Evolutionary conservation across 2,888 invertebrate species (phyloP).

Genomic region (Sinodicranocentrus sp.): DNA sequence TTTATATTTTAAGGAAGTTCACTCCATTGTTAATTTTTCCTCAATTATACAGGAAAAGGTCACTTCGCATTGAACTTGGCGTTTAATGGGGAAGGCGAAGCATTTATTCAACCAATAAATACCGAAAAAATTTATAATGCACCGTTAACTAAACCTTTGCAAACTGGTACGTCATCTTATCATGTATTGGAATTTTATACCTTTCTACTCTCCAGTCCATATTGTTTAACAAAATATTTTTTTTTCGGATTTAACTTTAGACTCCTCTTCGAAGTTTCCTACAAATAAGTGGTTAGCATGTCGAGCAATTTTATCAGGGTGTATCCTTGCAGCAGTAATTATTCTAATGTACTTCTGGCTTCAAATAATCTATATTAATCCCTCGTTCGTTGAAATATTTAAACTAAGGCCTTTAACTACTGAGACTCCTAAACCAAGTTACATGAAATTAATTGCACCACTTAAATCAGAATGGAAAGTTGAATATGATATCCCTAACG

Average conservation of each 20-base stretch:
- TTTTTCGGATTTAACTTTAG: not conserved
- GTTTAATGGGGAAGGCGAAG: not conserved
- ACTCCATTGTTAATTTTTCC: not conserved
- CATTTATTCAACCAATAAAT: not conserved
- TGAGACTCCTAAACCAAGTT: not conserved
- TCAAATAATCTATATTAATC: conserved; percentile 16
- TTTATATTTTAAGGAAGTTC: not conserved
- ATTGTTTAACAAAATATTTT: not conserved
- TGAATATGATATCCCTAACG: conserved; percentile 39
- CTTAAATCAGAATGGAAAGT: conserved; percentile 47
- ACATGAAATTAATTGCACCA: not conserved
- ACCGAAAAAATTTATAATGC: not conserved
- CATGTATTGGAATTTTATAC: not conserved
- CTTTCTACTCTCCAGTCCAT: not conserved
- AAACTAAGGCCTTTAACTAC: conserved; percentile 5
- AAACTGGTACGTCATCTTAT: not conserved
- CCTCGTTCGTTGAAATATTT: conserved; percentile 28
- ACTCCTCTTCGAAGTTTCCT: not conserved
- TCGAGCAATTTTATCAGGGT: conserved; percentile 24
- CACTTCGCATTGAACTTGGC: not conserved
- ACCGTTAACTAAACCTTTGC: not conserved
- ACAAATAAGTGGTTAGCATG: not conserved
- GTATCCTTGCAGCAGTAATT: conserved; percentile 14
- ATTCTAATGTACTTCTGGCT: conserved; percentile 36
- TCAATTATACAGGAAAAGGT: not conserved